Evolutionary conservation across 2,797 vertebrate species (phyloP).

Genomic region (Xenops minutus): DNA sequence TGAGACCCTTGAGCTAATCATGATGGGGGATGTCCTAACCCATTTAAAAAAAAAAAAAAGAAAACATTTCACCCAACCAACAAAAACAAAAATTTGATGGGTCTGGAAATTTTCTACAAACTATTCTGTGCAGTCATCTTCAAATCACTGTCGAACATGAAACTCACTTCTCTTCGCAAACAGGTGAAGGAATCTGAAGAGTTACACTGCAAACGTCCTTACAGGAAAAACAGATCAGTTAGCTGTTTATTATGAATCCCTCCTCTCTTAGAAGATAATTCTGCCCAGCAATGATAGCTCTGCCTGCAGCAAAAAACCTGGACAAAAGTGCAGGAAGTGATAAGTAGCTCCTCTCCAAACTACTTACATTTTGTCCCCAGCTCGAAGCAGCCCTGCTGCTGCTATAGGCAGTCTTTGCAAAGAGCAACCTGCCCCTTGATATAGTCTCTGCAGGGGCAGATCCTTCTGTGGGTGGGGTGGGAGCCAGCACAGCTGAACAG

Average conservation of each 20-base stretch:
- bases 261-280: conserved; percentile 43
- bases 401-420: conserved; percentile 90
- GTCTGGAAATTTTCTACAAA: conserved; percentile 59
- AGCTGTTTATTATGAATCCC: conserved; percentile 1
- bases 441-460: conserved; percentile 98
- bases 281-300: conserved; percentile 26
- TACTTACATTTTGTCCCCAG: conserved; percentile 21
- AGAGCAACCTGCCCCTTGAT: conserved; percentile 98
- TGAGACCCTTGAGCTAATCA: not conserved
- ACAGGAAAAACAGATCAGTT: conserved; percentile 34
- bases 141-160: conserved; percentile 14
- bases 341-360: conserved; percentile 40
- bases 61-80: conserved; percentile 64
- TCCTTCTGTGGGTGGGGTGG: conserved; percentile 83
- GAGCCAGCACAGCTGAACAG: conserved; percentile 97
- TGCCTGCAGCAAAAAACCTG: conserved; percentile 41
- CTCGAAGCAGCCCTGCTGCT: conserved; percentile 15
- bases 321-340: conserved; percentile 67
- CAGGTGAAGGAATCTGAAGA: conserved; percentile 39
- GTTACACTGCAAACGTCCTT: conserved; percentile 37
- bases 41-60: conserved; percentile 53
- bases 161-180: not conserved
- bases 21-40: not conserved
- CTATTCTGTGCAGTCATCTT: conserved; percentile 54
- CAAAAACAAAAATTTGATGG: conserved; percentile 49